Base-by-base conservation (phyloP, 2,113 vertebrate genomes). In the Hucho hucho region DNA sequence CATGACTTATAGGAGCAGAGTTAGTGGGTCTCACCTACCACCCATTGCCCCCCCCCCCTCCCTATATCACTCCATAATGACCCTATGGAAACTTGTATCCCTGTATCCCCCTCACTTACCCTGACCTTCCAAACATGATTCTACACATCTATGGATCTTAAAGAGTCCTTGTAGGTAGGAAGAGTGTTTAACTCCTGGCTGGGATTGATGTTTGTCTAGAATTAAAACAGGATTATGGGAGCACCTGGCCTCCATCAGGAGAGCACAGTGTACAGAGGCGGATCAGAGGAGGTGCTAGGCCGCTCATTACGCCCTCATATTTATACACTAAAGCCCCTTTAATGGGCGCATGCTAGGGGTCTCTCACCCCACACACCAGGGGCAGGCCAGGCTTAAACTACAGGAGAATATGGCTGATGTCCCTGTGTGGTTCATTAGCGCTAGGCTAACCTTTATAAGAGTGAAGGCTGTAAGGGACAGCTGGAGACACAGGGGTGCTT, bases 171-270 rank as follows among this genome's bases (percentile, higher is more conserved):
- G 37, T 43, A 11, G 37, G 37, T 9, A 43, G 37, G 37, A 12
- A 43, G 37, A 43, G 37, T 9, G 37, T 43, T 43, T 43, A 43
- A 43, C 37, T 43, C 37, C 37, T 12, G 37, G 9, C 37, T 43
- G 37, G 9, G 58, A 56, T 74, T 84, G 84, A 77, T 87, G 79
- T 77, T 86, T 72, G 49, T 81, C 53, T 75, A 70, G 76, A 77
- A 79, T 79, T 69, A 43, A 77, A 73, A 22, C 24, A n/a, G 75
- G 86, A 88, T 91, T 88, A 86, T 81, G 79, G 68, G 26, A 59
- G 22, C 26, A 80, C 78, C 87, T 91, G 89, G 69, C 75, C 75
- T 90, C 83, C 75, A 85, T 90, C 88, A 88, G 73, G 7, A 20
- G 26, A 16, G 25, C 24, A 56, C 11, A 37, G 72, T 67, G 70